Conservation (phyloP, 2,888 invertebrate genomes). For the Eristalinus sepulchralis region DNA sequence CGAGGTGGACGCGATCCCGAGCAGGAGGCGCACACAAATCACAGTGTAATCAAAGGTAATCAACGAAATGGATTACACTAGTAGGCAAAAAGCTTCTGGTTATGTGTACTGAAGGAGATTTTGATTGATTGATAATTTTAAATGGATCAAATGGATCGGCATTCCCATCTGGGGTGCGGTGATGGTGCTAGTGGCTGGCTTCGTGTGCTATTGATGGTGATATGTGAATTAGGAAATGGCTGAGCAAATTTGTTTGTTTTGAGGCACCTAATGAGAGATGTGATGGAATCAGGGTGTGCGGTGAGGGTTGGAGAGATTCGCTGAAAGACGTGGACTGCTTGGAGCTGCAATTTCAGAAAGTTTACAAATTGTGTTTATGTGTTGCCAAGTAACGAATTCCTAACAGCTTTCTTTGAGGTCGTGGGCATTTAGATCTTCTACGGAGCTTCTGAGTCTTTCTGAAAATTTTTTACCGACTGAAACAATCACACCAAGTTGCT, state of each 20-base stretch:
- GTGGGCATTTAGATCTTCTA: too few species aligned
- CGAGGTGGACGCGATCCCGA: slow-evolving; percentile 13
- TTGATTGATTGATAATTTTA: slow-evolving; percentile 72
- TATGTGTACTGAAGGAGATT: slow-evolving; percentile 68
- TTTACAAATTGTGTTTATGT: too few species aligned
- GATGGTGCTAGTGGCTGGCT: slow-evolving; percentile 18
- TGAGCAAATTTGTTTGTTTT: slow-evolving; percentile 48
- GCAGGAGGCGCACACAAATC: slow-evolving; percentile 71
- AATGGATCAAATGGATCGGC: slow-evolving; percentile 57
- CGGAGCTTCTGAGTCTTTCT: too few species aligned
- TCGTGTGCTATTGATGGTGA: slow-evolving; percentile 61
- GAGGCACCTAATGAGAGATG: slow-evolving; percentile 17
- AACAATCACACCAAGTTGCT: too few species aligned
- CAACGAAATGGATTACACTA: slow-evolving; percentile 72
- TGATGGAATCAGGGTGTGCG: not conserved
- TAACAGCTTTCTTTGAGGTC: too few species aligned
- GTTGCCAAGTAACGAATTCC: too few species aligned
- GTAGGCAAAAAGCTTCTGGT: slow-evolving; percentile 72
- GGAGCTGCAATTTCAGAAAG: not conserved
- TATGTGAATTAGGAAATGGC: slow-evolving; percentile 64
- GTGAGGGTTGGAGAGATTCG: not conserved
- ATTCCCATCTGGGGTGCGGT: not conserved
- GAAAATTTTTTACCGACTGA: too few species aligned
- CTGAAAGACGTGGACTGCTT: not conserved
- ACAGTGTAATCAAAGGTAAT: slow-evolving; percentile 74